These are phyloP conservation scores for Dipus sagitta DNA, from an alignment of 2,797 vertebrate species.

Conservation along the genomic window DNA sequence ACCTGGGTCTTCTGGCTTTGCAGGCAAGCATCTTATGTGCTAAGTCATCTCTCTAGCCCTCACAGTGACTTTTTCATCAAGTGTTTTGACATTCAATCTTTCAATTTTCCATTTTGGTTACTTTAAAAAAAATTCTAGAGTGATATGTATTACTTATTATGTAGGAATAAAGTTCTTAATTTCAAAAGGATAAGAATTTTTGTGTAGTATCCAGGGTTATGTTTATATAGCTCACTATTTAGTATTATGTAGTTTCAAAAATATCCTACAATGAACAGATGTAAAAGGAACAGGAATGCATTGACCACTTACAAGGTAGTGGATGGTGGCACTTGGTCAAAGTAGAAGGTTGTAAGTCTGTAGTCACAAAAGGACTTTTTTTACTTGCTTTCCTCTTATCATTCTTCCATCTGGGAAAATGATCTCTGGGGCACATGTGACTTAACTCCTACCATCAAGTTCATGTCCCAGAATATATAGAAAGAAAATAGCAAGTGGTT, in stretches of 20 bases:
- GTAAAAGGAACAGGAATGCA: neutral
- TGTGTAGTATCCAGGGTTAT: neutral
- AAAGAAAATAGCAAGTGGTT: neutral
- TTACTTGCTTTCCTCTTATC: neutral
- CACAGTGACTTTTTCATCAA: no score
- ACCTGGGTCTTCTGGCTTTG: no score
- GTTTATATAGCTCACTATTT: neutral
- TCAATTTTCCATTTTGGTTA: neutral
- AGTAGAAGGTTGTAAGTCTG: neutral
- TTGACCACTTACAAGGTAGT: accelerated
- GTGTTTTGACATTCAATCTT: neutral
- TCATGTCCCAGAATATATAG: neutral
- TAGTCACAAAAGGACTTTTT: no score
- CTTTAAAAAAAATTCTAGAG: neutral
- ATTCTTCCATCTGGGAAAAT: no score
- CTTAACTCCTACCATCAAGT: neutral
- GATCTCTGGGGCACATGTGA: accelerated
- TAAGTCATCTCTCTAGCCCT: no score
- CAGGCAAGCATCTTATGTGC: no score
- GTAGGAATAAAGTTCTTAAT: neutral
- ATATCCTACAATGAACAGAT: neutral
- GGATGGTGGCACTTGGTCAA: neutral
- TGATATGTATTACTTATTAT: neutral
- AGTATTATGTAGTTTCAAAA: neutral
- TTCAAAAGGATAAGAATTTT: neutral